phyloP scores from a whole-genome alignment of 2,113 vertebrate species.

The Phalacrocorax carbo region DNA sequence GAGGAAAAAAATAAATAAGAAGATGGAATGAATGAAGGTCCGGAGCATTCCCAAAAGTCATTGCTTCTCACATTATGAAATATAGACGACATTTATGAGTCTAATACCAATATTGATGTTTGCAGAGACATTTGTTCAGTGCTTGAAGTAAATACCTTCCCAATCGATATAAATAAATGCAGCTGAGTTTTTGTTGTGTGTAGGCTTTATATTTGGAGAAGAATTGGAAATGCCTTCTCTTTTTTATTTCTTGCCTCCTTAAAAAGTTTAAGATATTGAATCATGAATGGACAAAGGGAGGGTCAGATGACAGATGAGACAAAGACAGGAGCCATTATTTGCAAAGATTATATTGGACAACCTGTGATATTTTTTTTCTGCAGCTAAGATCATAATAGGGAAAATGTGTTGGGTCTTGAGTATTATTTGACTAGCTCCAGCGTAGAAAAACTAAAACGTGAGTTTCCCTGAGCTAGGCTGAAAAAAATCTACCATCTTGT shows the following conservation, averaged over 20 bases:
- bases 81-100: not conserved
- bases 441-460: not conserved
- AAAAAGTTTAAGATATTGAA: not conserved
- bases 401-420: not conserved
- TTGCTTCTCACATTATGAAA: not conserved
- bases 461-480: not conserved
- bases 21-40: not conserved
- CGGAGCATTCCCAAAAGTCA: not conserved
- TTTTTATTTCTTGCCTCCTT: not conserved
- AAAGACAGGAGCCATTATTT: not conserved
- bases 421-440: not conserved
- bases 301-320: not conserved
- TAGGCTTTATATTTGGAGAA: not conserved
- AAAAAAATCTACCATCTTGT: not conserved
- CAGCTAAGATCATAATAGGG: not conserved
- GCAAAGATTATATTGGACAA: not conserved
- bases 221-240: not conserved
- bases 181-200: not conserved
- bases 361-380: not conserved
- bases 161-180: not conserved
- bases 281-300: not conserved
- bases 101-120: slow-evolving; percentile 1
- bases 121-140: slow-evolving; percentile 51
- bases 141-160: slow-evolving; percentile 10
- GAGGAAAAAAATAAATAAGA: not conserved